These are phyloP conservation scores for Himalopsyche tibetana DNA, from an alignment of 2,888 invertebrate species.

Conservation along the genomic window DNA sequence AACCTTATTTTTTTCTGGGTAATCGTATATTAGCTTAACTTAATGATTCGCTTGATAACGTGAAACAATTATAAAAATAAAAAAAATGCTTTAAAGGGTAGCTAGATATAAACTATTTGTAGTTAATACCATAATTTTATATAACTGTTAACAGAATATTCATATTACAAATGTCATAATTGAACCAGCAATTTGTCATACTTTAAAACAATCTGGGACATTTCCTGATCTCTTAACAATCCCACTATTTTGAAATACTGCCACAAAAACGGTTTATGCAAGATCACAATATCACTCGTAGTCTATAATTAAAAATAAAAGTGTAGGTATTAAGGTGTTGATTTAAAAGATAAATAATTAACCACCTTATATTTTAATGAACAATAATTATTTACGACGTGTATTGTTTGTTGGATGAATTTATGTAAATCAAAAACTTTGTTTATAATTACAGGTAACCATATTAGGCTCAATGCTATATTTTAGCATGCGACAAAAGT, in stretches of 20 bases:
- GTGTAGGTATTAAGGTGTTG: constrained; percentile 14
- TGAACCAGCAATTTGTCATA: no score
- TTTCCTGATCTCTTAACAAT: constrained; percentile 2
- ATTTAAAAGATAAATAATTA: neutral
- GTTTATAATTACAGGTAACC: constrained; percentile 18
- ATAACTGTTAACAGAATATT: no score
- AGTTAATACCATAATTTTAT: no score
- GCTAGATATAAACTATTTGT: no score
- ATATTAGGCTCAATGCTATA: neutral
- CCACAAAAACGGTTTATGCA: neutral
- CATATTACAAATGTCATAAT: no score
- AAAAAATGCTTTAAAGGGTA: no score
- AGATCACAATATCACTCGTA: neutral
- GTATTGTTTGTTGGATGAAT: constrained; percentile 1
- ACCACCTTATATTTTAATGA: neutral
- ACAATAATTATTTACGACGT: neutral
- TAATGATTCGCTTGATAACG: no score
- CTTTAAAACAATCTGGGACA: neutral
- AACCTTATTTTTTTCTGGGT: no score
- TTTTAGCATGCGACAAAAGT: neutral
- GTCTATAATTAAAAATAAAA: constrained; percentile 20
- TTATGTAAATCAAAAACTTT: constrained; percentile 17
- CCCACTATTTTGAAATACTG: neutral
- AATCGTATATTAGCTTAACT: no score
- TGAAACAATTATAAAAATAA: no score